Conservation (phyloP, 2,797 vertebrate species). For the Rhynchonycteris naso region DNA sequence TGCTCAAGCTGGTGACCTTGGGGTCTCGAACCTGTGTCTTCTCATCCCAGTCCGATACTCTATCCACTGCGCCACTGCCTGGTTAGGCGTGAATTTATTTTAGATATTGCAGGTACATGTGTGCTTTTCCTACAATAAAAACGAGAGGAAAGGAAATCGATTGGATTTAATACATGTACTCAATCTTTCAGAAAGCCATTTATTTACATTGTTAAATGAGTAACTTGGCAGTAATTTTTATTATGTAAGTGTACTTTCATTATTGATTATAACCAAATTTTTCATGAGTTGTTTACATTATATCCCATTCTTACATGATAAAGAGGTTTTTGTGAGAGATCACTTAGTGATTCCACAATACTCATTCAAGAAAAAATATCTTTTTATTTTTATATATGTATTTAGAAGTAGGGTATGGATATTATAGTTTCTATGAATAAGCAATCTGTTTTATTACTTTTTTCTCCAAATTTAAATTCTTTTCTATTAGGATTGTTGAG, state of each 20-base stretch:
- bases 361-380: neutral
- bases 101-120: neutral
- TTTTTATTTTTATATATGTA: slow-evolving; percentile 10
- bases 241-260: slow-evolving; percentile 32
- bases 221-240: slow-evolving; percentile 24
- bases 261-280: neutral
- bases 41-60: too few relatives aligned
- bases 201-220: neutral
- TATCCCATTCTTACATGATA: neutral
- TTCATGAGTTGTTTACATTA: neutral
- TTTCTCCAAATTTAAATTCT: neutral
- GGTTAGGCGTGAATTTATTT: neutral
- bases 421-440: slow-evolving; percentile 19
- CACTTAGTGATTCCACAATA: neutral
- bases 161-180: neutral
- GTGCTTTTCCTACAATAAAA: neutral
- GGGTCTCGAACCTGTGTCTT: too few relatives aligned
- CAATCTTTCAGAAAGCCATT: slow-evolving; percentile 29
- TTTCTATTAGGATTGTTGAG: neutral
- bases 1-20: too few relatives aligned
- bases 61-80: too few relatives aligned
- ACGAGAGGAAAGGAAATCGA: neutral
- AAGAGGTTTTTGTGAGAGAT: neutral
- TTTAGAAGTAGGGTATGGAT: neutral
- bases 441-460: slow-evolving; percentile 18